phyloP scores from a whole-genome alignment of 2,113 vertebrate genomes.

The Colossoma macropomum region DNA sequence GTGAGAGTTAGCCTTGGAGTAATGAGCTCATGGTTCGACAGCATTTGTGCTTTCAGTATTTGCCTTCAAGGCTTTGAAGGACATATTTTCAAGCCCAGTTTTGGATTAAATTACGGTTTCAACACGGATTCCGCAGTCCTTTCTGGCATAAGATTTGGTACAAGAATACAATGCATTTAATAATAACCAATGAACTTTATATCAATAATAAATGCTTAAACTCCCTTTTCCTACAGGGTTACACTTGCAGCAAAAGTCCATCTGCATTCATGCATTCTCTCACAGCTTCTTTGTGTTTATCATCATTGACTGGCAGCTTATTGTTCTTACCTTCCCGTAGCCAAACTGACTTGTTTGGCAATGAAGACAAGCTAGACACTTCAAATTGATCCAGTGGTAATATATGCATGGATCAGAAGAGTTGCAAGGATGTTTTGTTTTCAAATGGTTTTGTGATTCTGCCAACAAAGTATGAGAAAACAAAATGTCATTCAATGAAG shows the following conservation, averaged over 20 bases:
- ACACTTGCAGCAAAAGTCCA: background rate
- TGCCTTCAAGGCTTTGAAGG: background rate
- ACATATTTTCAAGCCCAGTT: background rate
- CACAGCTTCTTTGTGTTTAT: background rate
- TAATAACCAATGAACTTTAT: background rate
- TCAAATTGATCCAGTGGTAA: background rate
- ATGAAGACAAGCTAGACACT: background rate
- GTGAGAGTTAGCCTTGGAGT: background rate
- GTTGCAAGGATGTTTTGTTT: background rate
- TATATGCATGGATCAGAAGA: background rate
- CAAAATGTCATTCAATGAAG: background rate
- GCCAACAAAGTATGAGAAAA: background rate
- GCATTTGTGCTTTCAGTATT: background rate
- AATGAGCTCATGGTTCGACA: background rate
- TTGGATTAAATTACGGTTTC: background rate
- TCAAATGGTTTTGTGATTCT: background rate
- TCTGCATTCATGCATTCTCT: background rate
- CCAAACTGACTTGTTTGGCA: background rate
- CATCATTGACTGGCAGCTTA: background rate
- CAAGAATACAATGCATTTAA: background rate
- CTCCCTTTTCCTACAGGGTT: background rate
- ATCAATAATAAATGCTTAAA: background rate
- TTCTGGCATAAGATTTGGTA: background rate
- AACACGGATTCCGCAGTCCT: background rate
- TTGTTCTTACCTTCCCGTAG: background rate